Conservation (phyloP, 2,113 vertebrate species). For the Anthoscopus minutus region DNA sequence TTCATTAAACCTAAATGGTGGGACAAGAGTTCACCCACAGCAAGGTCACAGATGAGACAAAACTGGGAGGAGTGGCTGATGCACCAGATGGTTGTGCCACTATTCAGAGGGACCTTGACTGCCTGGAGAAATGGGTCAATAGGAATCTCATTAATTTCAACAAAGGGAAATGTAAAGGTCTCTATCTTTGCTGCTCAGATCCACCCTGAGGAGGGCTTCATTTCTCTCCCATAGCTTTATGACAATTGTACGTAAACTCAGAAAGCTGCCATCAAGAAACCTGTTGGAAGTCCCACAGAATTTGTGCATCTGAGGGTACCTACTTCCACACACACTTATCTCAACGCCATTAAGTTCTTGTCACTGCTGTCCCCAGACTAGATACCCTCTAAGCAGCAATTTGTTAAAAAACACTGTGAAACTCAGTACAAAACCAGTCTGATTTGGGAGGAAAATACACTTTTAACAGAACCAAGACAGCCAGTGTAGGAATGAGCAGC, state of each 20-base stretch:
- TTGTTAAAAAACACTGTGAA: not conserved
- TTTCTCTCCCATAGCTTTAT: not conserved
- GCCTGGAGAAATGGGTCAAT: not conserved
- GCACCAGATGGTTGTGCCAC: constrained; percentile 18
- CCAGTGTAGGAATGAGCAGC: not conserved
- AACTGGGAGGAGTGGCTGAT: constrained; percentile 23
- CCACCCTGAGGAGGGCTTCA: not conserved
- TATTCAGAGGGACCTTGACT: constrained; percentile 4
- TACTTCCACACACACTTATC: not conserved
- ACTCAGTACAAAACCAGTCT: not conserved
- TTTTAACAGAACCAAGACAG: not conserved
- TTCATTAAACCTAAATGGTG: constrained; percentile 4
- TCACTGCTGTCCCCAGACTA: not conserved
- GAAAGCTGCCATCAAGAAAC: not conserved
- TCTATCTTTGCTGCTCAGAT: not conserved
- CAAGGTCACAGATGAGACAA: not conserved
- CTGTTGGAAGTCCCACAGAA: not conserved
- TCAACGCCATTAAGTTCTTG: not conserved
- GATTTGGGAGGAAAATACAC: not conserved
- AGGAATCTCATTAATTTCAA: constrained; percentile 31
- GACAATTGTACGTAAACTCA: not conserved
- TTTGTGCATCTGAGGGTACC: not conserved
- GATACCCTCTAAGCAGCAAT: not conserved
- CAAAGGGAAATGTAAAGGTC: constrained; percentile 17
- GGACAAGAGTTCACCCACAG: not conserved